Evolutionary conservation across 2,888 invertebrate species (phyloP).

Genomic region (Brenthis daphne): DNA sequence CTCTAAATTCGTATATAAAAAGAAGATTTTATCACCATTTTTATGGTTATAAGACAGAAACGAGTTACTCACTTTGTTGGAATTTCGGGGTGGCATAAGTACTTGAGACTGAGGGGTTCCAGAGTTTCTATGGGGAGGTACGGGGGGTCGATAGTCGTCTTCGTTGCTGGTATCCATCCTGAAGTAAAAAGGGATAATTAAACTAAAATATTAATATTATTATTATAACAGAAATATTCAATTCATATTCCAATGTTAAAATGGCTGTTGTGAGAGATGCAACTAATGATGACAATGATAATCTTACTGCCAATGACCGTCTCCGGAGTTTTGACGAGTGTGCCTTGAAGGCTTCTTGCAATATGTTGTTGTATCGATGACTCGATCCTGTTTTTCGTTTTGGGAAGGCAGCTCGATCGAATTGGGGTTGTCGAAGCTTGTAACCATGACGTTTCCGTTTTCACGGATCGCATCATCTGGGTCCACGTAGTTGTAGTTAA

Average conservation of each 20-base stretch:
- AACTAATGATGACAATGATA: slow-evolving; percentile 49
- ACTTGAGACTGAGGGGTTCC: slow-evolving; percentile 72
- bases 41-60: too few species aligned
- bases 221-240: background rate
- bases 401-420: slow-evolving; percentile 86
- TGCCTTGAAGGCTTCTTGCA: slow-evolving; percentile 83
- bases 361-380: slow-evolving; percentile 87
- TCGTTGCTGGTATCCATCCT: slow-evolving; percentile 70
- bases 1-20: too few species aligned
- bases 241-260: slow-evolving; percentile 35
- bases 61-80: slow-evolving; percentile 65
- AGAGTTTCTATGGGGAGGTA: slow-evolving; percentile 92
- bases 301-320: slow-evolving; percentile 79
- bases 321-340: slow-evolving; percentile 65
- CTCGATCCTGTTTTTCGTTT: slow-evolving; percentile 59
- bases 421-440: slow-evolving; percentile 89
- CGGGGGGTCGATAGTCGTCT: slow-evolving; percentile 91
- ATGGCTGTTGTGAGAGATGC: slow-evolving; percentile 43
- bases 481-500: slow-evolving; percentile 86
- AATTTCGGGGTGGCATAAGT: slow-evolving; percentile 71
- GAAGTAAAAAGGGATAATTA: slow-evolving; percentile 42
- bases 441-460: slow-evolving; percentile 80
- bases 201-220: slow-evolving; percentile 7
- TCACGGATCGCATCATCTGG: slow-evolving; percentile 83
- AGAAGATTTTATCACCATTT: too few species aligned